These are phyloP conservation scores for Elanus axillaris DNA, from an alignment of 2,113 vertebrate genomes.

Conservation along the genomic window DNA sequence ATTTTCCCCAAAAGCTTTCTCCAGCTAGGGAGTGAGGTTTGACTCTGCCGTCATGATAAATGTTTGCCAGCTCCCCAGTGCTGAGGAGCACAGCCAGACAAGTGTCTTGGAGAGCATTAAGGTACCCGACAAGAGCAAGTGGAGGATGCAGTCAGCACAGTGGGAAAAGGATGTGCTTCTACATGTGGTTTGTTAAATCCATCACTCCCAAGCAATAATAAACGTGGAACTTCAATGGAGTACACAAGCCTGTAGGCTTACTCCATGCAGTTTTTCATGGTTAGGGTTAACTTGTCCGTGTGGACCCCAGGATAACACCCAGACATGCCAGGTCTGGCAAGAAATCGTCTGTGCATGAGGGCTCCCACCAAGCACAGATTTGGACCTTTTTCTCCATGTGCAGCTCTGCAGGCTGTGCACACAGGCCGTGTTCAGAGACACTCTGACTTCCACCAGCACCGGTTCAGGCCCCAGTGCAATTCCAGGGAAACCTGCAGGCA, in stretches of 20 bases:
- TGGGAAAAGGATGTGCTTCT: background rate
- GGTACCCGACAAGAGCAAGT: background rate
- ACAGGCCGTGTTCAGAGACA: background rate
- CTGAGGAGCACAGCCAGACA: background rate
- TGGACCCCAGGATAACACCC: too few relatives aligned
- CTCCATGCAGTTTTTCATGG: background rate
- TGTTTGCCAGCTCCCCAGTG: rapidly evolving
- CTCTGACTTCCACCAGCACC: background rate
- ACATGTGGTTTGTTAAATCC: background rate
- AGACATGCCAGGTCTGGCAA: background rate
- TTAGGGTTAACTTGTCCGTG: background rate
- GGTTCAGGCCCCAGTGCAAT: background rate
- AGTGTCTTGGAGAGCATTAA: background rate
- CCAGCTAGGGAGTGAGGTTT: background rate
- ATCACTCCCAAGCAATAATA: background rate
- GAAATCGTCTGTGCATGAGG: rapidly evolving
- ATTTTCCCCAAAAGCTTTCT: background rate
- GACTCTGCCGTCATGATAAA: background rate
- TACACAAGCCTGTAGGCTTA: background rate
- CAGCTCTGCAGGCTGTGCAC: background rate
- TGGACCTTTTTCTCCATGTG: background rate
- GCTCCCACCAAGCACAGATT: background rate
- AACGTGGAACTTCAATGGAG: rapidly evolving
- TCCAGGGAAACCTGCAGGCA: too few relatives aligned
- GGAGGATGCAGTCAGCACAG: background rate